Base-by-base conservation (phyloP, 2,797 vertebrate genomes). In the Acanthis flammea region DNA sequence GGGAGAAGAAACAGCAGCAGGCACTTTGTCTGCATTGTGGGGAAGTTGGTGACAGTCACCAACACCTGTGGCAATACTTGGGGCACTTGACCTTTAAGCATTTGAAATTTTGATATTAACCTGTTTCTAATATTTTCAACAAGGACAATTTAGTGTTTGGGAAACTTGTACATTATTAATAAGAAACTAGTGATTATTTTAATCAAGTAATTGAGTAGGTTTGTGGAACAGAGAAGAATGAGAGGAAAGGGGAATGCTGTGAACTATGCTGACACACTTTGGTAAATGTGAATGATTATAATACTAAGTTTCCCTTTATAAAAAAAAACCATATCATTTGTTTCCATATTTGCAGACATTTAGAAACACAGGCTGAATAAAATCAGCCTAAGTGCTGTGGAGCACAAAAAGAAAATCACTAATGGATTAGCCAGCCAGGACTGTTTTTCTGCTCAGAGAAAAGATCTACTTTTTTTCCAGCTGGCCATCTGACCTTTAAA, bases 391-490 rank as follows among this genome's bases (percentile, higher is more conserved):
- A 80, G 24, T 65, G 21, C 33, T 80, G 53, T 42, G 30, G 45
- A 88, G 60, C 42, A 92, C 47, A 72, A 90, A 95, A 95, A 58
- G 60, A 55, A 82, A 90, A 35, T 86, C 45, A 63, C 45, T 88
- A 72, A 78, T 54, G 62, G 62, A 93, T 95, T 95, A 95, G n/a
- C 23, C 83, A 68, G 70, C 58, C 12, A 67, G 48, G 13, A 79
- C 70, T 71, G 68, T 70, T 88, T 75, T 70, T 95, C 66, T 90
- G 44, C 66, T 81, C 33, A 78, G 66, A 57, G 73, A 54, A 88
- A 83, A 55, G 10, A 73, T 22, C 47, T 41, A n/a, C 7, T 11
- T 54, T 89, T 92, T 94, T 84, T 39, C 41, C 28, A 90, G 22
- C 27, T 57, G 81, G 35, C 24, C 55, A 94, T 55, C 28, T 87